These are phyloP conservation scores for Orthonychiurus folsomi DNA, from an alignment of 2,888 invertebrate species.

Conservation along the genomic window DNA sequence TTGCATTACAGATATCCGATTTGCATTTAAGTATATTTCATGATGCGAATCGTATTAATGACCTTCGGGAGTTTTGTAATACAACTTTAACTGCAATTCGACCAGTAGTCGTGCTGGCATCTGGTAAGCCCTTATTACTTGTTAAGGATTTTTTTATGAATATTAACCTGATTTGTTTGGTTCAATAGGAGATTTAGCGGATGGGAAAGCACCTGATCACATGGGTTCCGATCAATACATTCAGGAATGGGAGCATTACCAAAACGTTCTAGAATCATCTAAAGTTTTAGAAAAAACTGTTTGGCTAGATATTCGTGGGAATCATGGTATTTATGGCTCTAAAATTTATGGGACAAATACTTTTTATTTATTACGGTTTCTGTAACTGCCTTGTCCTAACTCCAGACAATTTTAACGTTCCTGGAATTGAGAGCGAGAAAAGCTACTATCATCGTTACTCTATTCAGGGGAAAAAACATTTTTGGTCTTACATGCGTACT, in stretches of 20 bases:
- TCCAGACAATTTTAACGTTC: constrained; percentile 82
- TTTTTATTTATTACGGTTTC: constrained; percentile 6
- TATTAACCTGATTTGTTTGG: constrained; percentile 12
- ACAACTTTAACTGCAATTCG: constrained; percentile 61
- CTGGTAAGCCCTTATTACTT: constrained; percentile 55
- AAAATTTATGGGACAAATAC: constrained; percentile 11
- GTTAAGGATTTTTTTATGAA: constrained; percentile 10
- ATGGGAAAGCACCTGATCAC: constrained; percentile 69
- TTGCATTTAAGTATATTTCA: constrained; percentile 78
- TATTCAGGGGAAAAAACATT: constrained; percentile 60
- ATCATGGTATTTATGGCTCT: constrained; percentile 71
- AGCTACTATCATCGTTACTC: constrained; percentile 73
- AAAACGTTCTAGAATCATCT: constrained; percentile 58
- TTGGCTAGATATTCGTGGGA: constrained; percentile 85
- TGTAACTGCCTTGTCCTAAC: no score
- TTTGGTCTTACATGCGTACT: constrained; percentile 65
- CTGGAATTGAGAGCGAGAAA: constrained; percentile 55
- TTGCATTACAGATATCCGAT: constrained; percentile 65
- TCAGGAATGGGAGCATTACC: constrained; percentile 74
- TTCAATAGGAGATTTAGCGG: constrained; percentile 64
- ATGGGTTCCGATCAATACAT: constrained; percentile 71
- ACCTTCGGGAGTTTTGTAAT: constrained; percentile 71
- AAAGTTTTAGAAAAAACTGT: constrained; percentile 59
- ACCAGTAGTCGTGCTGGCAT: constrained; percentile 68
- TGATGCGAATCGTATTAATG: constrained; percentile 62